A percentile compares a stretch with the other conserved stretches of the same genome.
Conservation (phyloP, 1,140 invertebrate species). For the Trichomalopsis sarcophagae region DNA sequence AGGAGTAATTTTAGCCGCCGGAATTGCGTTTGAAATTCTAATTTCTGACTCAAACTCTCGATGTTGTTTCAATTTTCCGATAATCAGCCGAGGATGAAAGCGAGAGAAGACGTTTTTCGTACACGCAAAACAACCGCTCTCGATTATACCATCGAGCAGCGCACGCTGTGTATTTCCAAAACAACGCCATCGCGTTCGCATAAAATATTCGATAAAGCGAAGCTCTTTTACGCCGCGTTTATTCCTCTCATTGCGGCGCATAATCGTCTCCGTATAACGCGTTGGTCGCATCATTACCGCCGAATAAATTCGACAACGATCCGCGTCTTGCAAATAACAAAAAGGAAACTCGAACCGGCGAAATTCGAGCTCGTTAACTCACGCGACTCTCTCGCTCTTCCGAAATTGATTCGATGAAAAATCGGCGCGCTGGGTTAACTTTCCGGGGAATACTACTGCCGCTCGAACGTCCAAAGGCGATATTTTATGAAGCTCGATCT, state of each 20-base stretch:
- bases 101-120: too few species aligned
- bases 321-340: background rate
- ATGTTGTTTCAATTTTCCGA: background rate
- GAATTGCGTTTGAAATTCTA: background rate
- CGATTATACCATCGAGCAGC: background rate
- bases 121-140: too few species aligned
- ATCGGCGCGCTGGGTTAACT: constrained; percentile 42
- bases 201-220: too few species aligned
- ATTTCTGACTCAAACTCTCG: background rate
- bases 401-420: constrained; percentile 48
- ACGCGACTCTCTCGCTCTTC: background rate
- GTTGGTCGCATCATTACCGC: background rate
- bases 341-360: background rate
- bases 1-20: background rate
- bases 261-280: background rate
- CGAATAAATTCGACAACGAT: background rate
- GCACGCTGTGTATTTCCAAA: background rate
- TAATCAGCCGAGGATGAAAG: too few species aligned
- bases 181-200: background rate
- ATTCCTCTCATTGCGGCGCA: background rate
- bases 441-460: constrained; percentile 20
- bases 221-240: too few species aligned
- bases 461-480: constrained; percentile 11
- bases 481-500: constrained; percentile 36
- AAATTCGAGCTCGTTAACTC: background rate